Base-by-base conservation (phyloP, 2,797 vertebrate genomes). In the Paguma larvata region DNA sequence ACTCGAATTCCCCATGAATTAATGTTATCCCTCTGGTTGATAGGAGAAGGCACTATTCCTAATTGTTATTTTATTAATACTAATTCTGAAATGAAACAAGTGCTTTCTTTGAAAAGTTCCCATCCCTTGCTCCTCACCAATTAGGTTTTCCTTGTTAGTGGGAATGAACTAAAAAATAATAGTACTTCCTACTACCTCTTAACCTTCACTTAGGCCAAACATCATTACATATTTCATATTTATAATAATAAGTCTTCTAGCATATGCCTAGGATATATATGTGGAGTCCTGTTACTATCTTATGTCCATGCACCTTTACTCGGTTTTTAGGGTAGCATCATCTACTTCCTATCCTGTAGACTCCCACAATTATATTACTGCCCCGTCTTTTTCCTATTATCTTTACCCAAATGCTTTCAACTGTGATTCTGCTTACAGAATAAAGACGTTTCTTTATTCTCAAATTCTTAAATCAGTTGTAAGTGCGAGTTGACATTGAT, bases 401-500 rank as follows among this genome's bases (percentile, higher is more conserved):
- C 46, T 85, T 85, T 44, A 72, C 13, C 1, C 19, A 82, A 67
- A 86, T 96, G 65, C 53, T 85, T 90, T 79, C 59, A 79, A 93
- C 46, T 96, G 19, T 46, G 73, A 90, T 53, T 72, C 44, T 6
- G 34, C 30, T 32, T 51, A 59, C 15, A 77, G 48, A 77, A 92
- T 21, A 67, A 67, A 48, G 63, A 48, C 23, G 23, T 18, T 89
- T 84, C 14, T 41, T n/a, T 80, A 90, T 80, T 84, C 32, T 84
- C 68, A 80, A 72, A 95, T 73, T 89, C 77, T 87, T 92, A 93
- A 90, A 80, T 75, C 67, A 90, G 25, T 80, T 67, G 10, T 75
- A 86, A 94, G n/a, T 85, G 79, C 38, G 56, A 73, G 23, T 18
- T 86, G 73, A 85, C 82, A 86, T 2, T 80, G 65, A 89, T 85